Conservation (phyloP, 2,888 invertebrate species). For the Perizoma flavofasciatum region DNA sequence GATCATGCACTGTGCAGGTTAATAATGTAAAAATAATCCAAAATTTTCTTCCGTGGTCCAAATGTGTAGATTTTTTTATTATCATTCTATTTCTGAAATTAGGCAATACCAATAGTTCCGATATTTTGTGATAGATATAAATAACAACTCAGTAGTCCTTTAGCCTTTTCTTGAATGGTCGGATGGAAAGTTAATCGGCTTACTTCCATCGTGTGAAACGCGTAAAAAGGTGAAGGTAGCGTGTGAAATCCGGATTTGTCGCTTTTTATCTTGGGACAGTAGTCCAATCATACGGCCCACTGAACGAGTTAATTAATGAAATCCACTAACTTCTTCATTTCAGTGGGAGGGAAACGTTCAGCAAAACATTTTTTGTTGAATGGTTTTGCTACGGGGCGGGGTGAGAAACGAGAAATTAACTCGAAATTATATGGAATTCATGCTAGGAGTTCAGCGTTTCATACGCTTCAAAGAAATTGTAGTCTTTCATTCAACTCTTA, state of each 20-base stretch:
- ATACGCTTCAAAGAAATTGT: conserved; percentile 8
- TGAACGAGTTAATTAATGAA: conserved; percentile 83
- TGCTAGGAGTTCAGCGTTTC: conserved; percentile 3
- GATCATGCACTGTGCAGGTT: too few relatives aligned
- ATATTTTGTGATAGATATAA: too few relatives aligned
- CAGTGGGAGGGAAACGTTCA: conserved; percentile 56
- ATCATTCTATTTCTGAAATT: too few relatives aligned
- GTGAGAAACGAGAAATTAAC: conserved; percentile 15
- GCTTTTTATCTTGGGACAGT: conserved; percentile 70
- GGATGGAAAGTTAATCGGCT: conserved; percentile 18
- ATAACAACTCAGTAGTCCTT: too few relatives aligned
- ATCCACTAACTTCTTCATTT: conserved; percentile 80
- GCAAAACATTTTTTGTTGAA: conserved; percentile 29
- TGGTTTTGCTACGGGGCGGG: conserved; percentile 25
- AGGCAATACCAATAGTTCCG: too few relatives aligned
- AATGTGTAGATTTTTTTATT: too few relatives aligned
- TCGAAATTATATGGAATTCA: conserved; percentile 3
- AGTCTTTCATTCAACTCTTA: background rate
- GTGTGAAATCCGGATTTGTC: conserved; percentile 71
- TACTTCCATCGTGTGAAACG: conserved; percentile 21
- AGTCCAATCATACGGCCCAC: conserved; percentile 80
- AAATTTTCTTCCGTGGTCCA: too few relatives aligned
- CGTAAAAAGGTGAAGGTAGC: conserved; percentile 33
- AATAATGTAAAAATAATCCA: too few relatives aligned
- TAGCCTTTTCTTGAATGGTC: conserved; percentile 4